These are phyloP conservation scores for Oxycera nigricornis DNA, from an alignment of 2,888 invertebrate species.

Conservation along the genomic window DNA sequence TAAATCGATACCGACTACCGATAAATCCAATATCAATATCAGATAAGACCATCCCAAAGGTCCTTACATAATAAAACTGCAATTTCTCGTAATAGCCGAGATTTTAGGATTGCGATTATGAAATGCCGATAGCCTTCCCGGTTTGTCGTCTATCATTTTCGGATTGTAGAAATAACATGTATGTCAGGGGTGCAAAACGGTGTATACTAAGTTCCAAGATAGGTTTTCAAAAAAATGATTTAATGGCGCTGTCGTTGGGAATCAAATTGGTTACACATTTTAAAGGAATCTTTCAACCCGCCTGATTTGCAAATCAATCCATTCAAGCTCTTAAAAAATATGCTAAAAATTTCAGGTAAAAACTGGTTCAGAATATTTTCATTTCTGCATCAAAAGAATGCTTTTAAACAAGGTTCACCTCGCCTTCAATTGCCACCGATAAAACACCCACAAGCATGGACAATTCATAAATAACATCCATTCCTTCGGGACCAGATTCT, in stretches of 20 bases:
- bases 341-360: too few relatives aligned
- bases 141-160: not conserved
- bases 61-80: slow-evolving; percentile 25
- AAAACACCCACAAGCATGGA: not conserved
- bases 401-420: not conserved
- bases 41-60: slow-evolving; percentile 8
- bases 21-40: too few relatives aligned
- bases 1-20: too few relatives aligned
- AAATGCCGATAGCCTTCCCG: not conserved
- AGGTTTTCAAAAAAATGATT: too few relatives aligned
- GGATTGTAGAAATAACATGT: too few relatives aligned
- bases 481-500: slow-evolving; percentile 2
- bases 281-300: too few relatives aligned
- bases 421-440: not conserved
- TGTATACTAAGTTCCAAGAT: too few relatives aligned
- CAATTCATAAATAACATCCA: slow-evolving; percentile 27
- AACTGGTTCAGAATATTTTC: not conserved
- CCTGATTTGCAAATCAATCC: too few relatives aligned
- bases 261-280: too few relatives aligned
- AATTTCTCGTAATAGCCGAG: slow-evolving; percentile 33
- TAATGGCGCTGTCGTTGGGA: too few relatives aligned
- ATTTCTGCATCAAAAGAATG: not conserved
- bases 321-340: too few relatives aligned
- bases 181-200: not conserved
- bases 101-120: slow-evolving; percentile 16